A percentile compares a stretch with the other conserved stretches of the same genome.
Conservation (phyloP, 2,888 invertebrate species). For the Microchrysa polita region DNA sequence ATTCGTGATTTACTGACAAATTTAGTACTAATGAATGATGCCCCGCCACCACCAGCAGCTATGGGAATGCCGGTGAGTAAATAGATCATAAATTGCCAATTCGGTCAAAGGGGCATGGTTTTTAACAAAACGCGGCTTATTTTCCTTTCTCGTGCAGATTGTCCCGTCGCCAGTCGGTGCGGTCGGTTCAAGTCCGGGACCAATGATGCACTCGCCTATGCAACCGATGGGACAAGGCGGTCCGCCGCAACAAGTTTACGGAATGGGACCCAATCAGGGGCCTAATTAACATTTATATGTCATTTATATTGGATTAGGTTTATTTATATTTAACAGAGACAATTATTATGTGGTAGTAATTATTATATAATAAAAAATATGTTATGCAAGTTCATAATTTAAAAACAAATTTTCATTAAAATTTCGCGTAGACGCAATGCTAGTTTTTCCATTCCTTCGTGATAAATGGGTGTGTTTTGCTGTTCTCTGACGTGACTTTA, state of each 20-base stretch:
- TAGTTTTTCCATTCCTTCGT: too few species aligned
- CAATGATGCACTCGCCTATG: conserved; percentile 71
- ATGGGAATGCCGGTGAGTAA: conserved; percentile 49
- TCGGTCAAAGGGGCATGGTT: background rate
- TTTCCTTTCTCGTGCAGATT: conserved; percentile 56
- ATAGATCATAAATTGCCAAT: background rate
- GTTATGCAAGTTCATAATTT: too few species aligned
- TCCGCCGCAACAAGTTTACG: conserved; percentile 58
- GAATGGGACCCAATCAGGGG: conserved; percentile 59
- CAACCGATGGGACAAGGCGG: conserved; percentile 61
- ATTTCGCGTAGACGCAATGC: too few species aligned
- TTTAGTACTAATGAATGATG: conserved; percentile 82
- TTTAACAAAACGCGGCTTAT: too few species aligned
- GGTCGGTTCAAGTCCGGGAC: conserved; percentile 66
- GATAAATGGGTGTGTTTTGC: too few species aligned
- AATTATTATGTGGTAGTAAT: too few species aligned
- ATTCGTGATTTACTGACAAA: conserved; percentile 88
- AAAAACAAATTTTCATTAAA: too few species aligned
- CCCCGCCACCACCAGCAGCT: conserved; percentile 67
- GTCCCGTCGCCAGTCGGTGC: conserved; percentile 64
- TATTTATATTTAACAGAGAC: too few species aligned
- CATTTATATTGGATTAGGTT: too few species aligned
- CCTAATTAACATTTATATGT: conserved; percentile 53
- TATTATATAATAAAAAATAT: too few species aligned
- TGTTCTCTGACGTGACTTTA: too few species aligned